Evolutionary conservation across 1,140 invertebrate genomes (phyloP).

Genomic region (Melanaphis sacchari): DNA sequence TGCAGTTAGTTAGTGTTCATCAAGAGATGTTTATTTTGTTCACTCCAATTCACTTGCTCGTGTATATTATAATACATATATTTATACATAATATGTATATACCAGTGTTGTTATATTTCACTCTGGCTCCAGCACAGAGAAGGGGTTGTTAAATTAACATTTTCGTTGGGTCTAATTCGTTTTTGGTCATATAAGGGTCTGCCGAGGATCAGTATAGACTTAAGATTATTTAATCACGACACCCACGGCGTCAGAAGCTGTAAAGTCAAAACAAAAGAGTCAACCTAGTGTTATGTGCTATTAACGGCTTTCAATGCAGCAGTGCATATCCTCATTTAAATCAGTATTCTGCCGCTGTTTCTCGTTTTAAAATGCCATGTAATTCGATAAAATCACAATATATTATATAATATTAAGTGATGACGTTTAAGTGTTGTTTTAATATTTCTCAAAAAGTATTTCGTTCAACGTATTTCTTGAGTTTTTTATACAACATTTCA

Average conservation of each 20-base stretch:
- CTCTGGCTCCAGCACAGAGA: background rate
- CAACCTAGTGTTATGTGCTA: background rate
- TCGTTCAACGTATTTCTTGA: background rate
- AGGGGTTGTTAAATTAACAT: constrained; percentile 31
- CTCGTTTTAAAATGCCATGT: background rate
- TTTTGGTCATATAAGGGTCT: constrained; percentile 22
- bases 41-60: background rate
- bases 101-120: background rate
- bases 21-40: constrained; percentile 37
- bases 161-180: constrained; percentile 38
- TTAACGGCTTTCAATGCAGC: background rate
- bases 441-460: background rate
- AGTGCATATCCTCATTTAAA: background rate
- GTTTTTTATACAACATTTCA: background rate
- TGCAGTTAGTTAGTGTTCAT: constrained; percentile 37
- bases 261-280: constrained; percentile 15
- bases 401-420: background rate
- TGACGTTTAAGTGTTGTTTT: background rate
- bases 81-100: background rate
- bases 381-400: background rate
- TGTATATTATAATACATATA: background rate
- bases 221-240: constrained; percentile 35
- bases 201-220: constrained; percentile 7
- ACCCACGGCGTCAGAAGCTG: background rate
- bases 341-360: background rate